Base-by-base conservation (phyloP, 2,888 invertebrate species). In the Vanessa cardui region DNA sequence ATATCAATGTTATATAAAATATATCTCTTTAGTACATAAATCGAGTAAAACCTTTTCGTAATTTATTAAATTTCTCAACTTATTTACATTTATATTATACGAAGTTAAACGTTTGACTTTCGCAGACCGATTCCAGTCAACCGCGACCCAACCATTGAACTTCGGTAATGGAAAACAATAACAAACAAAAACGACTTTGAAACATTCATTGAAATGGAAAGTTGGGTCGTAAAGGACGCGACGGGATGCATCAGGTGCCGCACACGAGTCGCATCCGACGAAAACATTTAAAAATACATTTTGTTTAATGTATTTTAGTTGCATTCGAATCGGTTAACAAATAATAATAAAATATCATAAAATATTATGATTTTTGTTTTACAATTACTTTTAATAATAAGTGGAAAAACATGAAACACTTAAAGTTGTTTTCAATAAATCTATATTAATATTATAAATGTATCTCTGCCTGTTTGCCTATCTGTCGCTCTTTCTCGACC, bases 131-230 rank as follows among this genome's bases (percentile, higher is more conserved):
- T 70, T 62, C 61, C 61, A 66, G 58, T 64, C 54, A 60, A 69
- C 71, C 68, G 67, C 71, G 52, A 56, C 69, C 60, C 68, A 69
- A 77, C 80, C 78, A 80, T 81, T 83, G 81, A 90, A 91, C 84
- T 91, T 90, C 67, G 79, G 78, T 83, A 83, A 90, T 90, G 80
- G 86, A 88, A 90, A 90, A 90, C 89, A 91, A 90, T 91, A 90
- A 89, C 87, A 90, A 83, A 86, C 81, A 81, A 78, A 85, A 90
- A 90, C 89, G 87, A 89, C 85, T 90, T 86, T 78, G 75, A 80
- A 88, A 90, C 88, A 86, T 88, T 88, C 86, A 86, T 86, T 88
- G 88, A 87, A 89, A 87, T 82, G 82, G 87, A 88, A 89, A 90
- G 87, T 90, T 89, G 54, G 71, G 62, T 69, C 71, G 72, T 78